A percentile compares a stretch with the other conserved stretches of the same genome.
phyloP scores from a whole-genome alignment of 2,888 invertebrate genomes.

The Platycnemis pennipes region DNA sequence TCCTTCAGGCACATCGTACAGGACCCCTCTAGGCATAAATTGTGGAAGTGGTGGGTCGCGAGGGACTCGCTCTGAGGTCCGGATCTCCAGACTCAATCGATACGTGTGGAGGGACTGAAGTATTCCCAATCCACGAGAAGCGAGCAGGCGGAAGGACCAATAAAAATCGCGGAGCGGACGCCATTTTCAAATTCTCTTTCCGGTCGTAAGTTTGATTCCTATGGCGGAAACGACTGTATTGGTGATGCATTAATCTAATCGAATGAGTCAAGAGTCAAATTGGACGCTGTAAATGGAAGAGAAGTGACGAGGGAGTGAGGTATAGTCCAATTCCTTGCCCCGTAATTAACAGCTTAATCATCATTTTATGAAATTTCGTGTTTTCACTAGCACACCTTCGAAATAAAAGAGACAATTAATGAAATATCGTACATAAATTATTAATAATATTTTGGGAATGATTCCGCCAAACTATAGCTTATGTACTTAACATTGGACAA shows the following conservation, averaged over 20 bases:
- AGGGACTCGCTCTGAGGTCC: background rate
- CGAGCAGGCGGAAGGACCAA: constrained; percentile 32
- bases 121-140: constrained; percentile 8
- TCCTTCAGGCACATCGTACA: background rate
- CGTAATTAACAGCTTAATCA: constrained; percentile 7
- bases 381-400: background rate
- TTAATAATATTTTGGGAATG: too few species aligned
- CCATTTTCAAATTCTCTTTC: constrained; percentile 39
- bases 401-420: background rate
- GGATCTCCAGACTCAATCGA: constrained; percentile 35
- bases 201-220: constrained; percentile 36
- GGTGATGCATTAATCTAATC: constrained; percentile 36
- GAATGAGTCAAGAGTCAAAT: constrained; percentile 20
- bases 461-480: too few species aligned
- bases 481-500: too few species aligned
- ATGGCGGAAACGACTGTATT: constrained; percentile 29
- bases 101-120: constrained; percentile 11
- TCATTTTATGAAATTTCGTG: background rate
- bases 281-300: constrained; percentile 29
- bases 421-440: too few species aligned
- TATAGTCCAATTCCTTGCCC: background rate
- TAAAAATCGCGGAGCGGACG: constrained; percentile 35
- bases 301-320: background rate
- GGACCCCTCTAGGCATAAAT: constrained; percentile 2
- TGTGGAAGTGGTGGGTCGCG: background rate